Percentiles rank a stretch among this genome's conserved stretches.
Evolutionary conservation across 2,888 invertebrate genomes (phyloP).

Genomic region (Scaptomyza polygonia): DNA sequence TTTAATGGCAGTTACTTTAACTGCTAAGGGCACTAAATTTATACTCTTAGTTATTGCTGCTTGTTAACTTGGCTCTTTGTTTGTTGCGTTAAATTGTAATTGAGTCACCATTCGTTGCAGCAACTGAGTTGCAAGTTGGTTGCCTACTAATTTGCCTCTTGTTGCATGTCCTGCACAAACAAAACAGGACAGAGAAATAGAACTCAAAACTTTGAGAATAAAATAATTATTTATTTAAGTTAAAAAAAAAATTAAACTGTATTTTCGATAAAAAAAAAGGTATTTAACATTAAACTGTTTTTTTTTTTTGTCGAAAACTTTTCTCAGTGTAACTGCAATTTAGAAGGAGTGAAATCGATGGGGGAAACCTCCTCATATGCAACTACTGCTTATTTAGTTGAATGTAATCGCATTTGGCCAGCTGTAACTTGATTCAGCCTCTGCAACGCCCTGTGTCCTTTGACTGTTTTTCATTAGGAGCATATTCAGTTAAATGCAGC

Average conservation of each 20-base stretch:
- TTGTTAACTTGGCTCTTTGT: constrained; percentile 27
- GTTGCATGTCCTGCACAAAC: constrained; percentile 4
- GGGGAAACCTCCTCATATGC: constrained; percentile 41
- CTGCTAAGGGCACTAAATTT: constrained; percentile 8
- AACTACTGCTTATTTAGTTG: constrained; percentile 71
- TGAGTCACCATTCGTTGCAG: constrained; percentile 26
- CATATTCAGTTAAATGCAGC: constrained; percentile 55
- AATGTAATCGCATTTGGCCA: constrained; percentile 71
- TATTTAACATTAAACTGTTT: too few species aligned
- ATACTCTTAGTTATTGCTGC: constrained; percentile 1
- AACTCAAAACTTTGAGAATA: too few species aligned
- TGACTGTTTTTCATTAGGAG: constrained; percentile 58
- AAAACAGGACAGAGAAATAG: too few species aligned
- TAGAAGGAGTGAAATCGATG: background rate
- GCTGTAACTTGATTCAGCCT: constrained; percentile 65
- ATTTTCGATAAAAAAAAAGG: too few species aligned
- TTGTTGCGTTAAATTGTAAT: constrained; percentile 29
- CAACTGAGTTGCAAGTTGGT: constrained; percentile 16
- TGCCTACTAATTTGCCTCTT: constrained; percentile 46
- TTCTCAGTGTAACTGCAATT: background rate
- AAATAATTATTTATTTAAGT: too few species aligned
- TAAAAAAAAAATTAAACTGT: too few species aligned
- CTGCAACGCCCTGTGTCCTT: constrained; percentile 45
- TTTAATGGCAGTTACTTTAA: constrained; percentile 45
- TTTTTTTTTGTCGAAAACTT: too few species aligned